Percentiles rank a stretch among this genome's conserved stretches.
Evolutionary conservation across 2,113 vertebrate species (phyloP).

Genomic region (Syngnathus scovelli): DNA sequence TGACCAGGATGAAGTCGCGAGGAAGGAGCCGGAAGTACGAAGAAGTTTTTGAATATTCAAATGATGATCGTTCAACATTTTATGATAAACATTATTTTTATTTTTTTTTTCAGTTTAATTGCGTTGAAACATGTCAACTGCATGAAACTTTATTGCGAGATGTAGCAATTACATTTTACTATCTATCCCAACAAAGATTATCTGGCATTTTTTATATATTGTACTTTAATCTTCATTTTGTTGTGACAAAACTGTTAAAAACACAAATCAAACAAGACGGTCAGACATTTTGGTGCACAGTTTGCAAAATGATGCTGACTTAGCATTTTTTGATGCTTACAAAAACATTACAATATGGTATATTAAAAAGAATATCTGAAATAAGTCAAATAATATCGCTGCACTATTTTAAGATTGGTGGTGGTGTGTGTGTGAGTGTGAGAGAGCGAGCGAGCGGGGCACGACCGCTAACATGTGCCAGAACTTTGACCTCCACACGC

Average conservation of each 20-base stretch:
- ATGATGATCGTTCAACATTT: not conserved
- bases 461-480: slow-evolving; percentile 56
- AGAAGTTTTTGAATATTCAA: not conserved
- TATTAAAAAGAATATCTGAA: too few species aligned
- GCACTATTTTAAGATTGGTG: too few species aligned
- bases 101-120: not conserved
- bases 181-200: not conserved
- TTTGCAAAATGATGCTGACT: too few species aligned
- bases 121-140: not conserved
- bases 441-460: slow-evolving; percentile 14
- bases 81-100: not conserved
- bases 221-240: too few species aligned
- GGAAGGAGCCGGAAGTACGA: not conserved
- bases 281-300: too few species aligned
- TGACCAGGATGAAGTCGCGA: not conserved
- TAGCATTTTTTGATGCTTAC: too few species aligned
- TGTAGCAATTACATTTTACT: not conserved
- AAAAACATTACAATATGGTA: too few species aligned
- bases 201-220: too few species aligned
- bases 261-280: too few species aligned
- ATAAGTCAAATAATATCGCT: too few species aligned
- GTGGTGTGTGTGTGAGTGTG: too few species aligned
- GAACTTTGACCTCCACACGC: slow-evolving; percentile 69
- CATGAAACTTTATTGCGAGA: not conserved
- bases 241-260: too few species aligned